A percentile compares a stretch with the other conserved stretches of the same genome.
Conservation (phyloP, 2,888 invertebrate genomes). For the Cylloceria caligata region DNA sequence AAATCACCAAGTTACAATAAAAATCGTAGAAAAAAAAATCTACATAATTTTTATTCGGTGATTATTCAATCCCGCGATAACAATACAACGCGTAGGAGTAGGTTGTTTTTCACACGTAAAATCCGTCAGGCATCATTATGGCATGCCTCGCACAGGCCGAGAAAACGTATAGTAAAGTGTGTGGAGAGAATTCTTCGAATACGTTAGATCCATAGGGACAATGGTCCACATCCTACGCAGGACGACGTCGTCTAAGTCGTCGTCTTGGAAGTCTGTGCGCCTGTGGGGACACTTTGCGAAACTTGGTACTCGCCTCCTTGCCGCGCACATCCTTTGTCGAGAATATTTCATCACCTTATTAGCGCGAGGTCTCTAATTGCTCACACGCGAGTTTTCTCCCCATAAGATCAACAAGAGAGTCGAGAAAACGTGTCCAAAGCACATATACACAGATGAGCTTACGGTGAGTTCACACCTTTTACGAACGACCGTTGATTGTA, state of each 20-base stretch:
- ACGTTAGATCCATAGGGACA: conserved; percentile 57
- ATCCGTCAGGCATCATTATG: conserved; percentile 48
- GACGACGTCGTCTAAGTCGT: conserved; percentile 32
- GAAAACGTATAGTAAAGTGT: conserved; percentile 7
- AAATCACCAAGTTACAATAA: conserved; percentile 1
- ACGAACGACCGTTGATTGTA: conserved; percentile 46
- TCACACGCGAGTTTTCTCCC: conserved; percentile 73
- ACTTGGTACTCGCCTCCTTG: conserved; percentile 7
- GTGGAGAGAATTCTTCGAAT: conserved; percentile 62
- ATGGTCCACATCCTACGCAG: conserved; percentile 61
- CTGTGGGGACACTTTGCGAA: conserved; percentile 7
- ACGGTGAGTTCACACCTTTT: conserved; percentile 67
- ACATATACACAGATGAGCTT: conserved; percentile 7
- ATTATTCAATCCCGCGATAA: conserved; percentile 55
- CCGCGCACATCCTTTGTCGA: conserved; percentile 55
- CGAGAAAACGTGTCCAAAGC: conserved; percentile 40
- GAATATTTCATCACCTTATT: conserved; percentile 81
- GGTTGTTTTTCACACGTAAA: conserved; percentile 43
- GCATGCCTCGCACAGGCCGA: conserved; percentile 24
- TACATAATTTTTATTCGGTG: conserved; percentile 19
- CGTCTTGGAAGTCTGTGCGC: conserved; percentile 43
- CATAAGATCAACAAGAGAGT: conserved; percentile 47
- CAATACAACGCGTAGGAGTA: conserved; percentile 61
- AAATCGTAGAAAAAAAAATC: not conserved
- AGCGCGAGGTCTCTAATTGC: conserved; percentile 80